A percentile compares a stretch with the other conserved stretches of the same genome.
Evolutionary conservation across 1,140 invertebrate species (phyloP).

Genomic region (Frieseomelitta varia): DNA sequence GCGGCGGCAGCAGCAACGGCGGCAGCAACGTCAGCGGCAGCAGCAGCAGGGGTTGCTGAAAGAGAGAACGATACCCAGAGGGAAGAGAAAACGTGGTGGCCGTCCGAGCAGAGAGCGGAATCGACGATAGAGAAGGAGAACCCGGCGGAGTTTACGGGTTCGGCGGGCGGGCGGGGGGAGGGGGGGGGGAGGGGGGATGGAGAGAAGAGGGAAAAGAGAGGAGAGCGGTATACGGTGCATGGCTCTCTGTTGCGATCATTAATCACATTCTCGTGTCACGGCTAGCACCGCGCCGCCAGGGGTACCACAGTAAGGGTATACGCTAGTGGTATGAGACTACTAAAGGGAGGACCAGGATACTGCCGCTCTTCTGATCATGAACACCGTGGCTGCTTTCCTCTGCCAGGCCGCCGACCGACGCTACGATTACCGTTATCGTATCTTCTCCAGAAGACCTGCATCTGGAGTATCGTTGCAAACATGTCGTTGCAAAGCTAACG

Average conservation of each 20-base stretch:
- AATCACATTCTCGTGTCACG: slow-evolving; percentile 81
- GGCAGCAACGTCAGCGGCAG: slow-evolving; percentile 55
- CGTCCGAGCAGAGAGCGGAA: slow-evolving; percentile 43
- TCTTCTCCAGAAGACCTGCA: slow-evolving; percentile 31
- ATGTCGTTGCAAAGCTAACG: slow-evolving; percentile 13
- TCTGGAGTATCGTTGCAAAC: slow-evolving; percentile 3
- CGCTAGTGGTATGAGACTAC: slow-evolving; percentile 68
- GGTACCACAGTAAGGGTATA: slow-evolving; percentile 81
- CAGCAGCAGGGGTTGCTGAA: slow-evolving; percentile 66
- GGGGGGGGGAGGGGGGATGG: no score
- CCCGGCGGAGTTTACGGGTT: background rate
- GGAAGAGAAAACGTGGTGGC: slow-evolving; percentile 54
- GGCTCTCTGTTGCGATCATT: slow-evolving; percentile 79
- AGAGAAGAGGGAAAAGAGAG: slow-evolving; percentile 55
- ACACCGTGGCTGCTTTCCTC: slow-evolving; percentile 67
- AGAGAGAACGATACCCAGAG: slow-evolving; percentile 58
- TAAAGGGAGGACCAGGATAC: slow-evolving; percentile 75
- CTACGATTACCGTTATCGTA: slow-evolving; percentile 76
- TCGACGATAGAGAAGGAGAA: slow-evolving; percentile 43
- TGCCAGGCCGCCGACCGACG: slow-evolving; percentile 66
- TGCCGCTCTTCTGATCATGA: slow-evolving; percentile 71
- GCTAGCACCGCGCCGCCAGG: slow-evolving; percentile 79
- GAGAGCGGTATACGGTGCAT: slow-evolving; percentile 71
- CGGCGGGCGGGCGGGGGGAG: background rate
- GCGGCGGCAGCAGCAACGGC: slow-evolving; percentile 50